Evolutionary conservation across 2,113 vertebrate genomes (phyloP).

Genomic region (Aviceda subcristata): DNA sequence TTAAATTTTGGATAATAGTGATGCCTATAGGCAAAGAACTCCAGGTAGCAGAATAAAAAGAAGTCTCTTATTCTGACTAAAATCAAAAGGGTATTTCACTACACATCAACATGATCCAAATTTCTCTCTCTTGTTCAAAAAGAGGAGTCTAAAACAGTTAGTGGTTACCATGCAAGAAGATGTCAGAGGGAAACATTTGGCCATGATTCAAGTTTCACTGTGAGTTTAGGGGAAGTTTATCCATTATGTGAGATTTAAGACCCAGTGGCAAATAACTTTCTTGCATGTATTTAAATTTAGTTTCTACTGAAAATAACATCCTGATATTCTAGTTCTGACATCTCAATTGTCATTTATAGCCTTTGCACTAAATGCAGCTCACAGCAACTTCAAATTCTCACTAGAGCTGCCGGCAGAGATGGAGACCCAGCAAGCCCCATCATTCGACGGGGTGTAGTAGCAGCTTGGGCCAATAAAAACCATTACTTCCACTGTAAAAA

Average conservation of each 20-base stretch:
- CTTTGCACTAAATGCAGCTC: background rate
- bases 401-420: background rate
- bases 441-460: fast-evolving
- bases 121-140: background rate
- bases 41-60: background rate
- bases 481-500: background rate
- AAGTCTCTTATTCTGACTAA: background rate
- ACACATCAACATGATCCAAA: background rate
- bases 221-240: background rate
- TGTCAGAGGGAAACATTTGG: background rate
- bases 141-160: background rate
- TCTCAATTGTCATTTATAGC: background rate
- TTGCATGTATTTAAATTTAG: background rate
- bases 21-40: background rate
- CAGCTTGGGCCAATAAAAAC: background rate
- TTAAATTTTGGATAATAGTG: background rate
- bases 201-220: background rate
- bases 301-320: background rate
- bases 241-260: background rate
- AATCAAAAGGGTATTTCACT: background rate
- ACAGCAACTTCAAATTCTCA: background rate
- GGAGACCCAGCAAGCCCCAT: background rate
- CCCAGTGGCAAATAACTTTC: background rate
- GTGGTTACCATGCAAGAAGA: background rate
- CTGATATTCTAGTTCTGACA: background rate